A percentile compares a stretch with the other conserved stretches of the same genome.
phyloP scores from a whole-genome alignment of 2,797 vertebrate species.

The Euphonia xanthogaster region DNA sequence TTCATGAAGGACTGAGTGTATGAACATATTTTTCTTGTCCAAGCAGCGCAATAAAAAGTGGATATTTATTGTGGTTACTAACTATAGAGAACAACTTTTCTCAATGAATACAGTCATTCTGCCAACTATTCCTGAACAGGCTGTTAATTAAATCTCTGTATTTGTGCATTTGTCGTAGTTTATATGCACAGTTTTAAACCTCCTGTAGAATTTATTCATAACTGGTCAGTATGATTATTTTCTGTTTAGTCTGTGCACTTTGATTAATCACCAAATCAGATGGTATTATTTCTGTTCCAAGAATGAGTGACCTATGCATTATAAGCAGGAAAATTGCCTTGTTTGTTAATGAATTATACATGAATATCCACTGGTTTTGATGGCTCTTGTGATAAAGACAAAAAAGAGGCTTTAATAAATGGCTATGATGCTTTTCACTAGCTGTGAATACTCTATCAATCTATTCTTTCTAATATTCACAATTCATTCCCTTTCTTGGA shows the following conservation, averaged over 20 bases:
- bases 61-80: neutral
- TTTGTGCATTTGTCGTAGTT: neutral
- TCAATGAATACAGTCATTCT: neutral
- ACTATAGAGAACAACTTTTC: neutral
- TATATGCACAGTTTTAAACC: neutral
- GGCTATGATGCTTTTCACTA: neutral
- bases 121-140: neutral
- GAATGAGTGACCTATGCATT: neutral
- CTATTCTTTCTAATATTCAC: neutral
- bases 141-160: neutral
- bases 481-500: neutral
- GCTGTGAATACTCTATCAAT: neutral
- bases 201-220: constrained; percentile 8
- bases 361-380: neutral
- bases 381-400: neutral
- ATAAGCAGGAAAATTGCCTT: neutral
- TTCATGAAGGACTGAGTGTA: neutral
- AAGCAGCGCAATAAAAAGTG: neutral
- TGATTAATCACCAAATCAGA: constrained; percentile 33
- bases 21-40: neutral
- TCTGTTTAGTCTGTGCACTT: neutral
- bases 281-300: neutral
- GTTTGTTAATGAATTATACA: constrained; percentile 33
- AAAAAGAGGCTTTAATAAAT: constrained; percentile 4
- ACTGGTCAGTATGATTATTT: constrained; percentile 30